A percentile compares a stretch with the other conserved stretches of the same genome.
These are phyloP conservation scores for Rhabdomys dilectus DNA, from an alignment of 2,113 vertebrate genomes.

Conservation along the genomic window DNA sequence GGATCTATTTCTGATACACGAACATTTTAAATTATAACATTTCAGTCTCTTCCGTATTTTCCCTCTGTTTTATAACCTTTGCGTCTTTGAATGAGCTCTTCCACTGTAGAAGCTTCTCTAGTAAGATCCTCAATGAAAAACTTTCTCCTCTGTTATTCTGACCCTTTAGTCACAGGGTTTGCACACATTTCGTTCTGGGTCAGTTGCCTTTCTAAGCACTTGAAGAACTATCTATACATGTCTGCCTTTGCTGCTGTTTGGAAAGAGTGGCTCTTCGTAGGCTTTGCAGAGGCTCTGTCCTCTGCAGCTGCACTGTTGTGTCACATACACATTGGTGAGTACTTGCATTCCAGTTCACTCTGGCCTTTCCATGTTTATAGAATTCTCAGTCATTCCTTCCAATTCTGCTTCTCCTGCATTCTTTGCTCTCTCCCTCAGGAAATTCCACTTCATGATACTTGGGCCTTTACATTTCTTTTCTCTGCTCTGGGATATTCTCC, in stretches of 20 bases:
- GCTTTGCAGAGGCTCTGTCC: background rate
- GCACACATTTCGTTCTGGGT: background rate
- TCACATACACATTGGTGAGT: background rate
- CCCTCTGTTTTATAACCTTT: background rate
- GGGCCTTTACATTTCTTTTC: background rate
- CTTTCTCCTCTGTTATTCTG: background rate
- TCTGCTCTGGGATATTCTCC: background rate
- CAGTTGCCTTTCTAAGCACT: background rate
- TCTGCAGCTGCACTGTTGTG: background rate
- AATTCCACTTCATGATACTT: background rate
- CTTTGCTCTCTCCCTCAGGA: background rate
- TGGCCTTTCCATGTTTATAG: background rate
- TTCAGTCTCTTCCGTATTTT: too few species aligned
- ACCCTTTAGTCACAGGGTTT: background rate
- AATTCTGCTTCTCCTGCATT: background rate
- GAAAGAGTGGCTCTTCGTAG: too few species aligned
- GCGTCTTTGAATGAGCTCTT: background rate
- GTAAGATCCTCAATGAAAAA: background rate
- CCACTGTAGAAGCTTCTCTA: background rate
- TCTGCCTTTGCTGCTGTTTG: background rate
- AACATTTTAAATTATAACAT: rapidly evolving
- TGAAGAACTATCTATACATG: background rate
- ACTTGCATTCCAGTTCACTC: background rate
- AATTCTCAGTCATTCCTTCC: background rate
- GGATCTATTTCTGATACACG: too few species aligned